Percentiles rank a stretch among this genome's conserved stretches.
phyloP scores from a whole-genome alignment of 2,888 invertebrate species.

The Cryptus armator region DNA sequence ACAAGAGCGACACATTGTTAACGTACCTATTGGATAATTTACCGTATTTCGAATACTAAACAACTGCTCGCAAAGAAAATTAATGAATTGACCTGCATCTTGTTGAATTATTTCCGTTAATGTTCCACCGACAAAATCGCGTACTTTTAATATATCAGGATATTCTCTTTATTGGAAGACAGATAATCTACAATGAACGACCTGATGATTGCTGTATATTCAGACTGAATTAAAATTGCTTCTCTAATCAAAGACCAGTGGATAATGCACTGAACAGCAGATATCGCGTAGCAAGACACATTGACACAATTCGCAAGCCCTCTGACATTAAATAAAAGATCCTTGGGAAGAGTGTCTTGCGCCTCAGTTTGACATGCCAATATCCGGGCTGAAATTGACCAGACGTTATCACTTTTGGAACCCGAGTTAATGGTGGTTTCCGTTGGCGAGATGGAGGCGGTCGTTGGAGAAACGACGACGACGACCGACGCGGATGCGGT shows the following conservation, averaged over 20 bases:
- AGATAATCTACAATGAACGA: conserved; percentile 19
- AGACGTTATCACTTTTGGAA: background rate
- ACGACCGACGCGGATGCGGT: too few species aligned
- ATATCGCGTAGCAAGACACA: background rate
- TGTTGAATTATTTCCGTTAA: conserved; percentile 28
- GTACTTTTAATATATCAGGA: conserved; percentile 7
- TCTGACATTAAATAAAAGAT: too few species aligned
- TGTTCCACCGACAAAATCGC: conserved; percentile 35
- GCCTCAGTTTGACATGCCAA: conserved; percentile 11
- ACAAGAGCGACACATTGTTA: conserved; percentile 9
- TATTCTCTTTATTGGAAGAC: background rate
- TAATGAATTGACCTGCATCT: conserved; percentile 50
- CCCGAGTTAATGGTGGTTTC: too few species aligned
- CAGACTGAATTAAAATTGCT: too few species aligned
- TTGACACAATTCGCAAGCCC: conserved; percentile 20
- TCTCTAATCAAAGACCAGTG: conserved; percentile 38
- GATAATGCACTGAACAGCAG: conserved; percentile 49
- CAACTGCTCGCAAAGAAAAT: conserved; percentile 13
- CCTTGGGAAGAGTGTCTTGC: background rate
- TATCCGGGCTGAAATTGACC: conserved; percentile 26
- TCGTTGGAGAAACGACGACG: too few species aligned
- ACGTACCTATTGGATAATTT: background rate
- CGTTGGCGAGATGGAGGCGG: too few species aligned
- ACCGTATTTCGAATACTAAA: background rate
- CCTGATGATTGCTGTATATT: background rate